Evolutionary conservation across 37 sponge, comb jelly and placozoan species (phyloP), one percentile per base, ranked within the genome.

Genomic region (Dysidea cf. avara): DNA sequence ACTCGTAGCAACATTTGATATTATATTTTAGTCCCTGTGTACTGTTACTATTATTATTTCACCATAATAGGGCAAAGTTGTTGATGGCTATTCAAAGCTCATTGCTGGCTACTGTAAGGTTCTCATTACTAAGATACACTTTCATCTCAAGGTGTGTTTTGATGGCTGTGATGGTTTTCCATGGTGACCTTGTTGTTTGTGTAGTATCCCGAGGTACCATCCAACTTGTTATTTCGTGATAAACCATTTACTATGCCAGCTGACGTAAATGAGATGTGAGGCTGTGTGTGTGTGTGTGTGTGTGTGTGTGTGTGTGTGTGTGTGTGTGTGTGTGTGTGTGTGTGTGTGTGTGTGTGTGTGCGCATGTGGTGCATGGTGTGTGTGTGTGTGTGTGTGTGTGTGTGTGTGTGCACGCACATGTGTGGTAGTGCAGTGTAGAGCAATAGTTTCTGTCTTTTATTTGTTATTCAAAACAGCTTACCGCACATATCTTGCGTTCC

Each of bases 1-100:
- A 12, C 7, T 43, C 9, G 5, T 5, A 12, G 5, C 7, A 43
- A 12, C 46, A 43, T 43, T 5, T 43, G 5, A 5, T 12, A 5
- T 43, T 43, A 9, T 43, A 12, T 43, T 5, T 43, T 43, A 9
- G 9, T 43, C n/a, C n/a, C n/a, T n/a, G n/a, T n/a, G n/a, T n/a
- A n/a, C n/a, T n/a, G n/a, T n/a, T n/a, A n/a, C n/a, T n/a, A n/a
- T n/a, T n/a, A n/a, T n/a, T n/a, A n/a, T 72, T 29, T 50, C 48
- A 51, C 50, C 21, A 28, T 39, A 50, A 0, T 56, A 88, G 88
- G 66, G 66, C 58, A 59, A 66, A 35, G 66, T 72, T 33, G 66
- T 77, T 20, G 94, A 87, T 22, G 86, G 82, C 2, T 89, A 86
- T 72, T 69, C 91, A n/a, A 90, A 81, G 58, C 66, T 91, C 70